Evolutionary conservation across 2,113 vertebrate genomes (phyloP), one percentile per base, ranked within the genome.

Genomic region (Ondatra zibethicus): DNA sequence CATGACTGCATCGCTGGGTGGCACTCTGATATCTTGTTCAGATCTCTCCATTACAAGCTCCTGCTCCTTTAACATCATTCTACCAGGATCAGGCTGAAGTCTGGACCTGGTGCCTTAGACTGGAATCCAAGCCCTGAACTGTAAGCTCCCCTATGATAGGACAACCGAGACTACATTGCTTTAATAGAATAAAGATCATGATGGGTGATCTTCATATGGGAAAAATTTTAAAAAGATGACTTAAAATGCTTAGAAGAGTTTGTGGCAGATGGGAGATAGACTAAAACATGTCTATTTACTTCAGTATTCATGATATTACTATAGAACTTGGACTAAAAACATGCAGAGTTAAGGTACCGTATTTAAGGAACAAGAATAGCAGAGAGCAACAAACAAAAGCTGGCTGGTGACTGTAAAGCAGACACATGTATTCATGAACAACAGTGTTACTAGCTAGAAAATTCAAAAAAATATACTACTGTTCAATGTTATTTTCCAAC

Each of bases 1-100:
- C 33, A 65, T 25, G n/a, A 3, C 66, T 78, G 21, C 42, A 50
- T 61, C 97, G 72, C 95, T 95, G 36, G 95, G 96, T 97, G 97
- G 95, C 96, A 87, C 61, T 39, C 85, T 97, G 58, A 12, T 42
- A 23, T 96, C 63, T 96, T 75, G 21, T 87, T 93, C 89, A 36
- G 61, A 63, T 63, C n/a, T 68, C 65, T 81, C 9, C 39, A 61
- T 90, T 13, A 39, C 21, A 1, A 9, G 7, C 3, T 13, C 2
- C 55, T 47, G 68, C 1, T 86, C 3, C 55, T 93, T 80, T 14
- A 31, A 0, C 3, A 14, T 68, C 8, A 42, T 39, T 10, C 27
- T 29, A 6, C 3, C 13, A 12, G 27, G 7, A 12, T 58, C 85
- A n/a, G 11, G 82, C 8, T 19, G 2, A 17, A 4, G 0, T 90